Percentiles rank a stretch among this genome's conserved stretches.
These are phyloP conservation scores for Lagria hirta DNA, from an alignment of 2,888 invertebrate species.

Conservation along the genomic window DNA sequence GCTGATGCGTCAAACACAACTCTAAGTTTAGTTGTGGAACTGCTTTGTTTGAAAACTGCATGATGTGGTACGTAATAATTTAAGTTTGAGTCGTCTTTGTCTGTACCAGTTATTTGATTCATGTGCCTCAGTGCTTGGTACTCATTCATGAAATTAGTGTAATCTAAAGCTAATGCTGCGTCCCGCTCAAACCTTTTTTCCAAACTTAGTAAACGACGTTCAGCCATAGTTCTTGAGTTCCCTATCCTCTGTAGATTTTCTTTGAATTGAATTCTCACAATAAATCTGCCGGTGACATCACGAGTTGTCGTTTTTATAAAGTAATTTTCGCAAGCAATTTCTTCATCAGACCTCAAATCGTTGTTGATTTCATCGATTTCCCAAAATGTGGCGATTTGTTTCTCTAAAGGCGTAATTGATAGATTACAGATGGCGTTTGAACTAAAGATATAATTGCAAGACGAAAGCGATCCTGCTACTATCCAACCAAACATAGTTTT, in stretches of 20 bases:
- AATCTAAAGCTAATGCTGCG: slow-evolving; percentile 1
- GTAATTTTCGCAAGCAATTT: slow-evolving; percentile 7
- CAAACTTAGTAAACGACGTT: slow-evolving; percentile 4
- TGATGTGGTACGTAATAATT: slow-evolving; percentile 36
- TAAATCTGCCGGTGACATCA: slow-evolving; percentile 3
- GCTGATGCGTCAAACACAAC: slow-evolving; percentile 37
- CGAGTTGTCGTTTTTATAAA: slow-evolving; percentile 9
- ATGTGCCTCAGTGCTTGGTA: slow-evolving; percentile 26
- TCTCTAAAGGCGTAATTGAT: background rate
- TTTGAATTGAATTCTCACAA: slow-evolving; percentile 13
- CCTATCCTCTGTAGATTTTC: slow-evolving; percentile 7
- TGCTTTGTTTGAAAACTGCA: slow-evolving; percentile 31
- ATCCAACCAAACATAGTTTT: slow-evolving; percentile 8
- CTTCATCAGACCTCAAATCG: slow-evolving; percentile 4
- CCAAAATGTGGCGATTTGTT: slow-evolving; percentile 1
- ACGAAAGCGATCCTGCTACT: slow-evolving; percentile 1
- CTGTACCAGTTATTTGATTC: slow-evolving; percentile 4
- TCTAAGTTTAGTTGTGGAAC: slow-evolving; percentile 35
- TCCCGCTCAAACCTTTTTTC: slow-evolving; percentile 12
- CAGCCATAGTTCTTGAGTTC: slow-evolving; percentile 4
- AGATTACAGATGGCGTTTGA: background rate
- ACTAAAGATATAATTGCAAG: background rate
- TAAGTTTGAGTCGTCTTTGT: slow-evolving; percentile 6
- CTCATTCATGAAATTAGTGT: slow-evolving; percentile 28
- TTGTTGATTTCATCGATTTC: slow-evolving; percentile 2